These are phyloP conservation scores for Mesorhabditis belari DNA, from an alignment of 2,888 invertebrate species.

Conservation along the genomic window DNA sequence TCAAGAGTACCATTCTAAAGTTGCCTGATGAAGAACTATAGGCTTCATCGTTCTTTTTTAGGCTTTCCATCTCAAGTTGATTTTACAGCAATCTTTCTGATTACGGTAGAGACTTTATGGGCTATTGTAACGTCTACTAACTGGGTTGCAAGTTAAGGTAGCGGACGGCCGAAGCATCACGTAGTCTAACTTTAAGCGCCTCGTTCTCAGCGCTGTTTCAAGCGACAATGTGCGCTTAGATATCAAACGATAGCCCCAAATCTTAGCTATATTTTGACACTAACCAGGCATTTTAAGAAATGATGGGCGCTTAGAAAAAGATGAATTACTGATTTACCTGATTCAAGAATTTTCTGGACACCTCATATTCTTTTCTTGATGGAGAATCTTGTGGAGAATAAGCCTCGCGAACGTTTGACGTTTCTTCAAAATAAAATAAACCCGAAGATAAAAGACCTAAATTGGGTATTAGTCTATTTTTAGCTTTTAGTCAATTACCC, in stretches of 20 bases:
- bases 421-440: constrained; percentile 36
- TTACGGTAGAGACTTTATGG: background rate
- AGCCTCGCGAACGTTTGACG: constrained; percentile 43
- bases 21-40: background rate
- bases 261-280: too few species aligned
- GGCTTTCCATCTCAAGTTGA: background rate
- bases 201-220: too few species aligned
- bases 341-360: constrained; percentile 43
- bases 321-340: constrained; percentile 19
- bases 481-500: background rate
- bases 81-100: background rate
- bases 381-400: constrained; percentile 45
- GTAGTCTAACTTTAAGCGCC: too few species aligned
- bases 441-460: constrained; percentile 26
- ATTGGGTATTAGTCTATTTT: constrained; percentile 5
- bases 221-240: too few species aligned
- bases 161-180: too few species aligned
- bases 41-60: background rate
- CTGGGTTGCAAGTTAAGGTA: too few species aligned
- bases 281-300: too few species aligned
- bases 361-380: constrained; percentile 33
- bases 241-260: background rate
- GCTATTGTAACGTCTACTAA: background rate
- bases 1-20: constrained; percentile 45
- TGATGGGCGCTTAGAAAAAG: too few species aligned